These are phyloP conservation scores for Mungos mungo DNA, from an alignment of 2,113 vertebrate species.

Conservation along the genomic window DNA sequence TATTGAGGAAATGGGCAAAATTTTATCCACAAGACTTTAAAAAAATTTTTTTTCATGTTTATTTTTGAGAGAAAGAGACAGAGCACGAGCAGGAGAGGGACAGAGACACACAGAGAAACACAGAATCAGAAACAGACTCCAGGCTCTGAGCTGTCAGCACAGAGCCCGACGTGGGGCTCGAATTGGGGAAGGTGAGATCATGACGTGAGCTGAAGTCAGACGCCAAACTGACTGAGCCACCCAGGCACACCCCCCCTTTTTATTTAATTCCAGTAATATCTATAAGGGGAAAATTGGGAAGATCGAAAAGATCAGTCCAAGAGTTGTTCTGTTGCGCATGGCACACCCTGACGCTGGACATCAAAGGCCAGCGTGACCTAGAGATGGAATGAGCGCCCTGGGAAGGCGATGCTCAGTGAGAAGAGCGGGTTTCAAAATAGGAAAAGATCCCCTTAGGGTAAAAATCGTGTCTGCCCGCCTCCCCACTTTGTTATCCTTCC, in stretches of 20 bases:
- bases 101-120: too few species aligned
- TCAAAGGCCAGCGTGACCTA: neutral
- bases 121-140: too few species aligned
- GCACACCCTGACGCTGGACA: too few species aligned
- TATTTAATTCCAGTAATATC: neutral
- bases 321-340: accelerated
- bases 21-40: neutral
- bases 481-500: neutral
- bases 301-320: neutral
- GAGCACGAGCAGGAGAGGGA: too few species aligned
- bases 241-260: neutral
- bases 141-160: too few species aligned
- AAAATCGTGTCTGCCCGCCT: neutral
- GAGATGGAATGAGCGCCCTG: neutral
- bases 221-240: too few species aligned
- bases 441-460: too few species aligned
- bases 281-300: neutral
- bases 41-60: too few species aligned
- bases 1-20: neutral
- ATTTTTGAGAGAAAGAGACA: too few species aligned
- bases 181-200: too few species aligned
- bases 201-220: too few species aligned
- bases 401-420: neutral
- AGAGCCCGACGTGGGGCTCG: too few species aligned
- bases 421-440: neutral